Percentiles rank a stretch among this genome's conserved stretches.
These are phyloP conservation scores for Chelonia mydas DNA, from an alignment of 2,797 vertebrate genomes.

Conservation along the genomic window DNA sequence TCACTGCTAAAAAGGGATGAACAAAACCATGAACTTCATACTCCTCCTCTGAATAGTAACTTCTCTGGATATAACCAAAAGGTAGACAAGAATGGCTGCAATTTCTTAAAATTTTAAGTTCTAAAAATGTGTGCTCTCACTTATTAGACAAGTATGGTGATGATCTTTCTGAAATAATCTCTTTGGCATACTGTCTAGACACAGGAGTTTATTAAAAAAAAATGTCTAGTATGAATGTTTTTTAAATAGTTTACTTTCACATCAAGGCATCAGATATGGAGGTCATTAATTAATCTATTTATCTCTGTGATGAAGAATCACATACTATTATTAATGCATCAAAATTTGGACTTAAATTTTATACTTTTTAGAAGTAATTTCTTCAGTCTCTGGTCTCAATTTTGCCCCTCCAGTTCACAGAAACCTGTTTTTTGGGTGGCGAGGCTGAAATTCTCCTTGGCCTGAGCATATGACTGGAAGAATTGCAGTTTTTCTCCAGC, in stretches of 20 bases:
- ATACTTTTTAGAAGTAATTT: not conserved
- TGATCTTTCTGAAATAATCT: not conserved
- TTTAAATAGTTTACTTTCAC: not conserved
- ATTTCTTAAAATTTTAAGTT: constrained; percentile 7
- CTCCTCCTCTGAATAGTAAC: constrained; percentile 20
- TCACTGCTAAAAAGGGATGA: constrained; percentile 13
- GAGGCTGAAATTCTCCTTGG: not conserved
- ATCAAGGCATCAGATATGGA: not conserved
- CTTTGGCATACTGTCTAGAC: not conserved
- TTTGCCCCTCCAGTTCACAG: not conserved
- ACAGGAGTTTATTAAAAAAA: not conserved
- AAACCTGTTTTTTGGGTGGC: not conserved
- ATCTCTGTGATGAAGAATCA: not conserved
- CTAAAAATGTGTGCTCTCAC: not conserved
- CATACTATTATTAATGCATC: not conserved
- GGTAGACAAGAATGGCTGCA: not conserved
- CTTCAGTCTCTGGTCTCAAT: not conserved
- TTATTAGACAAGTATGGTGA: not conserved
- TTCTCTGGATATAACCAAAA: constrained; percentile 46
- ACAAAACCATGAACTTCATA: constrained; percentile 14
- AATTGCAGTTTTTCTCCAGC: not conserved
- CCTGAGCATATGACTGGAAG: not conserved
- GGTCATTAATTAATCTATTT: not conserved
- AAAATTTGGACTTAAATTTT: not conserved
- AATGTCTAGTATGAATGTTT: not conserved